Evolutionary conservation across 1,140 invertebrate genomes (phyloP), one percentile per base, ranked within the genome.

Genomic region (Myzus persicae): DNA sequence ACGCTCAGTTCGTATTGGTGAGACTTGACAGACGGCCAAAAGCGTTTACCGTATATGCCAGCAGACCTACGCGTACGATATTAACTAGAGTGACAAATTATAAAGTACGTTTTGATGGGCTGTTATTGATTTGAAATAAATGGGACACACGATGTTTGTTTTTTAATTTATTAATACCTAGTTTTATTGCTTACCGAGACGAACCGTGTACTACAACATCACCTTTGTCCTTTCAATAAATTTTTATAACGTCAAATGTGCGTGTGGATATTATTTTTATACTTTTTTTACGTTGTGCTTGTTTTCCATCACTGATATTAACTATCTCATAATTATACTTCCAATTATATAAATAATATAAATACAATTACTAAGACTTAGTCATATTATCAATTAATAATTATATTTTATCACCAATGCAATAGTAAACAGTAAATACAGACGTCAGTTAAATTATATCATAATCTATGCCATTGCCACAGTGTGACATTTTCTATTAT

Each of bases 121-220:
- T 42, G 82, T 84, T 84, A 84, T 84, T 40, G 82, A 84, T 84
- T 84, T 84, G 22, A 84, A 84, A 84, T 84, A 84, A 82, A 82
- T 82, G 38, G 82, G 31, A 44, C 42, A 87, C 42, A 26, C 84
- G 7, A 87, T n/a, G 42, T 87, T 87, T 46, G 26, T 87, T 87
- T 87, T 87, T 87, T 87, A 84, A 84, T 87, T 87, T 87, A 44
- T 87, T 87, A 84, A 84, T 84, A 76, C n/a, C 59, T n/a, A 84
- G 82, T 87, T 87, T 46, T 87, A 87, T 46, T 87, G 31, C 42
- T 84, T 40, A 84, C 38, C 24, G 38, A 87, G 84, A 87, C 82
- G 82, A 26, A 76, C 31, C 22, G 38, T 84, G 59, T 67, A 67
- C 14, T 67, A 67, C 59, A 84, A 84, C 38, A 84, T 84, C 38